These are phyloP conservation scores for Bovichtus diacanthus DNA, from an alignment of 2,797 vertebrate genomes.

Conservation along the genomic window DNA sequence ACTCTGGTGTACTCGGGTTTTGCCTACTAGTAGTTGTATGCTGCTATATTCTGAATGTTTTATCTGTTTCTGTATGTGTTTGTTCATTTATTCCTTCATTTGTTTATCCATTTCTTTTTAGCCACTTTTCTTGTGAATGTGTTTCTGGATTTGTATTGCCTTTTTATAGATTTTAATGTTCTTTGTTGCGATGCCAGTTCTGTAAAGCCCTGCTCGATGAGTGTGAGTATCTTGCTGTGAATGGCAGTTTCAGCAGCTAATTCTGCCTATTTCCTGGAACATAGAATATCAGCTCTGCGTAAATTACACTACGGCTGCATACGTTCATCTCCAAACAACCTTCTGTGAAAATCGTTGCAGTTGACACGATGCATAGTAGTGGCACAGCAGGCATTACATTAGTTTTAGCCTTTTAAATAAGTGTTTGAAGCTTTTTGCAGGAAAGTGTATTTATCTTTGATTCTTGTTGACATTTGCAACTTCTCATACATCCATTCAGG, in stretches of 20 bases:
- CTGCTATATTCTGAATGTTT: constrained; percentile 26
- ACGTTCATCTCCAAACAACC: constrained; percentile 16
- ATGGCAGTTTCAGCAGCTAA: constrained; percentile 48
- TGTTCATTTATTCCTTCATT: constrained; percentile 27
- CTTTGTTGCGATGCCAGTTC: constrained; percentile 39
- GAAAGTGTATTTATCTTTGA: constrained; percentile 18
- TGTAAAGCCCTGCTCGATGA: constrained; percentile 19
- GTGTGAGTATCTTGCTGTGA: constrained; percentile 31
- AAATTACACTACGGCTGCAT: constrained; percentile 36
- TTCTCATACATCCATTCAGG: background rate
- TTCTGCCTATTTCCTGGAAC: constrained; percentile 32
- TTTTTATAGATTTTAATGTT: constrained; percentile 39
- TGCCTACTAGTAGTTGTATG: constrained; percentile 1
- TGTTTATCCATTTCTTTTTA: constrained; percentile 45
- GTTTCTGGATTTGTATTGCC: constrained; percentile 33
- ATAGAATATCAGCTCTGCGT: constrained; percentile 31
- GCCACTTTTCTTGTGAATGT: constrained; percentile 27
- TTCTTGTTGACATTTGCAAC: constrained; percentile 29
- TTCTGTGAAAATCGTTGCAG: constrained; percentile 1
- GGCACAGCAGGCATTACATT: constrained; percentile 7
- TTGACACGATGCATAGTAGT: background rate
- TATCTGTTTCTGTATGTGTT: constrained; percentile 24
- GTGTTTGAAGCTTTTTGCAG: background rate
- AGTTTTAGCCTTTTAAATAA: constrained; percentile 18
- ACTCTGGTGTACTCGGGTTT: constrained; percentile 5